Percentiles rank a stretch among this genome's conserved stretches.
phyloP scores from a whole-genome alignment of 2,888 invertebrate genomes.

The Eupsilia transversa region DNA sequence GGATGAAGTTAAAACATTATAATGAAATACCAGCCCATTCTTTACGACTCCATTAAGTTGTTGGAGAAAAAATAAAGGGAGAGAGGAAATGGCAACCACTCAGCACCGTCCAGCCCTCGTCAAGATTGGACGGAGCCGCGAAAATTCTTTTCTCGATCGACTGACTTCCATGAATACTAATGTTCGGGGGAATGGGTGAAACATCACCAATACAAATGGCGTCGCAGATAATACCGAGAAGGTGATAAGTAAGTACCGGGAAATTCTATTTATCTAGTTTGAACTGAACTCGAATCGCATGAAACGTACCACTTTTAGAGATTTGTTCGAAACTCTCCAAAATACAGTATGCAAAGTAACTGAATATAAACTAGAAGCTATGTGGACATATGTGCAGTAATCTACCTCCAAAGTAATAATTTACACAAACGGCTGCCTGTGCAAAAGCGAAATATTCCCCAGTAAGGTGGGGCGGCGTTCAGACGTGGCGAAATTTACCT shows the following conservation, averaged over 20 bases:
- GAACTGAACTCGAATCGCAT: conserved; percentile 10
- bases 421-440: conserved; percentile 76
- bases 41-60: conserved; percentile 88
- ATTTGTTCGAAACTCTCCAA: conserved; percentile 55
- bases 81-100: conserved; percentile 87
- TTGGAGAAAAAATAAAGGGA: conserved; percentile 86
- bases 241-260: conserved; percentile 69
- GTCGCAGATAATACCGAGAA: conserved; percentile 78
- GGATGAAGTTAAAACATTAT: conserved; percentile 84
- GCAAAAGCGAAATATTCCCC: conserved; percentile 74
- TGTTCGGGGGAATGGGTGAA: conserved; percentile 79
- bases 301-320: conserved; percentile 29
- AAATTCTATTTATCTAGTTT: conserved; percentile 60
- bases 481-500: conserved; percentile 81
- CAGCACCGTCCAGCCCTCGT: conserved; percentile 83
- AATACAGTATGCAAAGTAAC: conserved; percentile 58
- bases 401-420: conserved; percentile 73
- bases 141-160: conserved; percentile 89
- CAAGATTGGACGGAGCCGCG: conserved; percentile 84
- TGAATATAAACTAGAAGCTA: conserved; percentile 55
- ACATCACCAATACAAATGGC: conserved; percentile 82
- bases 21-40: conserved; percentile 85
- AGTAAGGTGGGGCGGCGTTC: conserved; percentile 69
- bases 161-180: conserved; percentile 90
- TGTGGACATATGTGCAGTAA: conserved; percentile 62